These are phyloP conservation scores for Casuarius casuarius DNA, from an alignment of 2,113 vertebrate genomes.

Conservation along the genomic window DNA sequence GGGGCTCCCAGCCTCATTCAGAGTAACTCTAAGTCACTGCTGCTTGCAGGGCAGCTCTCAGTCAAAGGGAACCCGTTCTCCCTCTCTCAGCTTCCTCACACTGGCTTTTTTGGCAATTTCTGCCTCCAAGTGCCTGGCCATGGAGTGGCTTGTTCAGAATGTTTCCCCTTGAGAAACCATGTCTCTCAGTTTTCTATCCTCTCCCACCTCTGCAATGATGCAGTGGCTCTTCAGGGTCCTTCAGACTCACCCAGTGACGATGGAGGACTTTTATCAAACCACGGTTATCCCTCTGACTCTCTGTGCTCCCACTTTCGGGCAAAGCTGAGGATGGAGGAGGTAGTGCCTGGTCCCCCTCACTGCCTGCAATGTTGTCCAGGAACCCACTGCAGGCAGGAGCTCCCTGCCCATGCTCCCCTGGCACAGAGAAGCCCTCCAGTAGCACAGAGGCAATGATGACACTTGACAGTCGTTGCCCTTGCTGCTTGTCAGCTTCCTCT, in stretches of 20 bases:
- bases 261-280: background rate
- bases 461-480: background rate
- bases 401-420: background rate
- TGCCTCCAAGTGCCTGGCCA: background rate
- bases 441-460: background rate
- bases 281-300: rapidly evolving
- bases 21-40: background rate
- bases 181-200: background rate
- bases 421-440: background rate
- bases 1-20: background rate
- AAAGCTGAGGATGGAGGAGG: background rate
- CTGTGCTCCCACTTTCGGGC: background rate
- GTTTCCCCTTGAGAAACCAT: background rate
- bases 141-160: background rate
- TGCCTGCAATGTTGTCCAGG: background rate
- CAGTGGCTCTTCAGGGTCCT: background rate
- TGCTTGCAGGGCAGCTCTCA: background rate
- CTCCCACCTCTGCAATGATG: too few species aligned
- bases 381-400: background rate
- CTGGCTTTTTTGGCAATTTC: background rate
- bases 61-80: background rate
- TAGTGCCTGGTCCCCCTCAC: background rate
- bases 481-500: background rate
- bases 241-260: background rate
- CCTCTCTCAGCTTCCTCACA: background rate